A percentile compares a stretch with the other conserved stretches of the same genome.
phyloP scores from a whole-genome alignment of 92 coral and sea anemone species.

The Actinostola sp. region DNA sequence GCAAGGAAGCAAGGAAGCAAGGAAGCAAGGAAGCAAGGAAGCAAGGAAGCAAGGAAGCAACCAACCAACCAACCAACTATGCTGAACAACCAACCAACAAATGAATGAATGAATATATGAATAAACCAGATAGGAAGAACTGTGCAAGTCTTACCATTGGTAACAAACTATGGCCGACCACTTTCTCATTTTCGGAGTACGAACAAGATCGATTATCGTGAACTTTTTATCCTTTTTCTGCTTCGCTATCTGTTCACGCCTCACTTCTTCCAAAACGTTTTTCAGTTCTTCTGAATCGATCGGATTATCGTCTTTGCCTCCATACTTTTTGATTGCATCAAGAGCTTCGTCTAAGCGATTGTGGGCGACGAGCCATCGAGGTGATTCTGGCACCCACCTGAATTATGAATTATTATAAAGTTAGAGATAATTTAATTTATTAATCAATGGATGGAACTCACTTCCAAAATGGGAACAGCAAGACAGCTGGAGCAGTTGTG shows the following conservation, averaged over 20 bases:
- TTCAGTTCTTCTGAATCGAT: conserved; percentile 3
- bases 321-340: no score
- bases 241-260: conserved; percentile 11
- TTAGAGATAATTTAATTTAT: no score
- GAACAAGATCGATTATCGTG: conserved; percentile 25
- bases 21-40: no score
- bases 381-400: conserved; percentile 34
- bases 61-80: no score
- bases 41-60: no score
- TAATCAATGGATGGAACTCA: conserved; percentile 4
- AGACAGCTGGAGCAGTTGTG: conserved; percentile 16
- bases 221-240: conserved; percentile 14
- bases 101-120: no score
- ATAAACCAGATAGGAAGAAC: no score
- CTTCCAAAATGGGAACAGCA: conserved; percentile 48
- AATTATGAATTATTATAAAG: background rate
- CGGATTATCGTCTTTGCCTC: no score
- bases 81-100: no score
- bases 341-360: conserved; percentile 39
- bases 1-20: no score
- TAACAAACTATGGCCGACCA: conserved; percentile 26
- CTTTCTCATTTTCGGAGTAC: conserved; percentile 35
- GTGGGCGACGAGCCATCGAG: conserved; percentile 39
- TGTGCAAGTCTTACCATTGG: conserved; percentile 44
- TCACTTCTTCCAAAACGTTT: conserved; percentile 13